These are phyloP conservation scores for Andrena dorsata DNA, from an alignment of 2,888 invertebrate genomes.

Conservation along the genomic window DNA sequence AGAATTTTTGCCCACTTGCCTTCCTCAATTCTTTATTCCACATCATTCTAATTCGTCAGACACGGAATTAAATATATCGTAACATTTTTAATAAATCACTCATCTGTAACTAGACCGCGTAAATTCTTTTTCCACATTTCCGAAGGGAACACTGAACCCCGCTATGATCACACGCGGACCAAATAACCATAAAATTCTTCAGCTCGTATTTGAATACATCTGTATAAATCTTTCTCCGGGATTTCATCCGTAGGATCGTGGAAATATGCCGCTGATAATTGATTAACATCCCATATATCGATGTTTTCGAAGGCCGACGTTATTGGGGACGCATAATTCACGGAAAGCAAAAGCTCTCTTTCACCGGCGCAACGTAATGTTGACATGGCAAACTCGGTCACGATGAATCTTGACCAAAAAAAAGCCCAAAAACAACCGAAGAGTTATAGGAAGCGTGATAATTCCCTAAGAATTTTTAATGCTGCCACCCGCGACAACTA, in stretches of 20 bases:
- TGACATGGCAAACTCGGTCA: slow-evolving; percentile 25
- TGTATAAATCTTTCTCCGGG: slow-evolving; percentile 11
- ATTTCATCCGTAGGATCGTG: slow-evolving; percentile 9
- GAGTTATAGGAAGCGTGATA: slow-evolving; percentile 17
- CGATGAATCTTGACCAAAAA: slow-evolving; percentile 10
- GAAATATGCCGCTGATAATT: slow-evolving; percentile 9
- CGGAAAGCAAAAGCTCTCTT: slow-evolving; percentile 25
- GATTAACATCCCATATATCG: slow-evolving; percentile 10
- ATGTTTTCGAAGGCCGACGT: slow-evolving; percentile 21
- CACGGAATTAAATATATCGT: too few species aligned
- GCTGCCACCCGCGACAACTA: slow-evolving; percentile 2
- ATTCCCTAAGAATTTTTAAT: slow-evolving; percentile 42
- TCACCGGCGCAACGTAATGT: slow-evolving; percentile 17
- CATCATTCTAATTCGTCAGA: too few species aligned
- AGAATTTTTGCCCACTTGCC: too few species aligned
- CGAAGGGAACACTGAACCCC: too few species aligned
- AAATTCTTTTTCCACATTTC: too few species aligned
- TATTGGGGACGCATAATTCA: slow-evolving; percentile 35
- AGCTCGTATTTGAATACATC: background rate
- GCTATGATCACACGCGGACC: background rate
- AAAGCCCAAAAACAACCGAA: background rate
- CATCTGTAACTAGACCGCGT: too few species aligned
- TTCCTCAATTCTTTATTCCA: too few species aligned
- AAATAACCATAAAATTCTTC: background rate
- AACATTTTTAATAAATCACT: too few species aligned